A percentile compares a stretch with the other conserved stretches of the same genome.
Conservation (phyloP, 1,140 invertebrate species). For the Nasonia vitripennis region DNA sequence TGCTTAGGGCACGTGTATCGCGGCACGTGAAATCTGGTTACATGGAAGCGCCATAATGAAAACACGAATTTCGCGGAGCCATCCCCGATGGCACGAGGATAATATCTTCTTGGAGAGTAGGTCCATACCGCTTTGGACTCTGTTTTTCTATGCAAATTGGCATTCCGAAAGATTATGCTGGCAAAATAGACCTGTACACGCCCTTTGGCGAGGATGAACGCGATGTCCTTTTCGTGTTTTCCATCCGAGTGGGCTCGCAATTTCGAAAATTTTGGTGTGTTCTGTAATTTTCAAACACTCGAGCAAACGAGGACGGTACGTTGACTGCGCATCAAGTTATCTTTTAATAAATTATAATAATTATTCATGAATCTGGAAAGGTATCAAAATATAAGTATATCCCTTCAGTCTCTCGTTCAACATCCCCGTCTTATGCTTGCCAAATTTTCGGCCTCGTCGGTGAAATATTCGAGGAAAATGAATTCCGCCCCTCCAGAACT, state of each 20-base stretch:
- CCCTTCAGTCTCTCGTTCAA: not conserved
- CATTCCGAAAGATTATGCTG: conserved; percentile 60
- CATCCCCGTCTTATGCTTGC: not conserved
- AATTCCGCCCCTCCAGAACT: not conserved
- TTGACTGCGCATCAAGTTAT: not conserved
- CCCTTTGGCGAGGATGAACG: no score
- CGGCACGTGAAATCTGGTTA: not conserved
- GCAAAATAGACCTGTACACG: conserved; percentile 48
- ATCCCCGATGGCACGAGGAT: not conserved
- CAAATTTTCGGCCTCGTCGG: not conserved
- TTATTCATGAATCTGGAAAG: not conserved
- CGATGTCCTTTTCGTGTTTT: no score
- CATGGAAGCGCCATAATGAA: not conserved
- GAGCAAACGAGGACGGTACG: no score
- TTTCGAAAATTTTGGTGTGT: no score
- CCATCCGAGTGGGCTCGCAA: no score
- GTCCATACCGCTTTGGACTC: not conserved
- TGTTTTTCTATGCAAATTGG: conserved; percentile 62
- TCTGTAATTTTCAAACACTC: no score
- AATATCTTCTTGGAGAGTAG: conserved; percentile 9
- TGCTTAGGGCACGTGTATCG: not conserved
- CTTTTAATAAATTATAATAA: not conserved
- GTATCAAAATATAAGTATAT: not conserved
- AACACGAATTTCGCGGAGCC: not conserved
- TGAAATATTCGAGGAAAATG: not conserved